Evolutionary conservation across 2,888 invertebrate genomes (phyloP), one percentile per base, ranked within the genome.

Genomic region (Teleiodes luculella): DNA sequence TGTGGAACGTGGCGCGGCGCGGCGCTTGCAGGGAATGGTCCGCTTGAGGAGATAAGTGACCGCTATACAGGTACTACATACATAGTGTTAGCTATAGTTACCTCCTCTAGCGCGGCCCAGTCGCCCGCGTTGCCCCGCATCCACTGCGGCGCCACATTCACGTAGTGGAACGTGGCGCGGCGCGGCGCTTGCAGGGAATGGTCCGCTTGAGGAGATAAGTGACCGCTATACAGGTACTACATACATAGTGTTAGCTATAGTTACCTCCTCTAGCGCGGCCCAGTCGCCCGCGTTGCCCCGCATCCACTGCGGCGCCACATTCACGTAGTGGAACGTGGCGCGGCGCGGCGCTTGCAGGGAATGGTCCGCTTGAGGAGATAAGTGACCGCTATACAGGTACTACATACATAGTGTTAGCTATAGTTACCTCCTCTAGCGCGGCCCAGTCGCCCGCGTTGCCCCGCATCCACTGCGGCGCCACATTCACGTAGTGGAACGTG

Each of bases 381-480:
- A n/a, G n/a, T n/a, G n/a, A n/a, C n/a, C n/a, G n/a, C n/a, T n/a
- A n/a, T n/a, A n/a, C n/a, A n/a, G 80, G 8, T 72, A 75, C 14
- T 73, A 59, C 0, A 78, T 78, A 18, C 61, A 57, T 18, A 82
- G 57, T 0, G 74, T 3, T 24, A 6, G 24, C 24, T 3, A 3
- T 3, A 61, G 72, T 57, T 47, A 86, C 88, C 13, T 85, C 83
- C 57, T 88, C 88, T 4, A 88, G 55, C 0, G 85, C 83, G 0
- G 80, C 85, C 88, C 88, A 88, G 54, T 87, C 86, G 0, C 88
- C 88, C 0, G 78, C 72, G 57, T 88, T 88, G 5, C 80, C 82
- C 0, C 73, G 63, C 57, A 61, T 64, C 86, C 86, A 88, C 53
- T 88, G 88, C 8, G 88, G 88, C 1, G 78, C 83, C 0, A 76